These are phyloP conservation scores for Argopecten irradians DNA, from an alignment of 1,140 invertebrate genomes.

Conservation along the genomic window DNA sequence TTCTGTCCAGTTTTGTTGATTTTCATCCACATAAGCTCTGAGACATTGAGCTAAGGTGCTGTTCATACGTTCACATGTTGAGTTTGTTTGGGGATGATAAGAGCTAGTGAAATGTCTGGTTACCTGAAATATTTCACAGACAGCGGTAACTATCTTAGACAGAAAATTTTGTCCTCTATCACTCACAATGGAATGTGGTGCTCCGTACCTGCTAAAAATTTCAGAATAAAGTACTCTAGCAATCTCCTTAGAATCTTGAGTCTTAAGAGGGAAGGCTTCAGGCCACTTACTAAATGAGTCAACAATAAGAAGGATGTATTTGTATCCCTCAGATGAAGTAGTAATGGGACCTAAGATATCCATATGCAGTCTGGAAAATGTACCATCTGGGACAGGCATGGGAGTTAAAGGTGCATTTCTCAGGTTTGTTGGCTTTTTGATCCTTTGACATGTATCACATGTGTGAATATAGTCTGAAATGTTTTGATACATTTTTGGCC, in stretches of 20 bases:
- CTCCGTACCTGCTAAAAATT: slow-evolving; percentile 51
- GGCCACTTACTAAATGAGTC: slow-evolving; percentile 53
- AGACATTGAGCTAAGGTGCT: slow-evolving; percentile 37
- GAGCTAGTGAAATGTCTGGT: too few species aligned
- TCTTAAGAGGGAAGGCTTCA: slow-evolving; percentile 44
- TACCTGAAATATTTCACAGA: too few species aligned
- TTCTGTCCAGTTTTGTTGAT: slow-evolving; percentile 46
- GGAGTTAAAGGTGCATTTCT: slow-evolving; percentile 44
- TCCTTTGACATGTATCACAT: slow-evolving; percentile 56
- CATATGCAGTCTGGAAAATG: slow-evolving; percentile 52
- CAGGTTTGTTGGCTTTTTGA: slow-evolving; percentile 41
- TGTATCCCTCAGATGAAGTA: slow-evolving; percentile 45
- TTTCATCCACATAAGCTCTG: slow-evolving; percentile 34
- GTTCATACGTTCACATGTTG: slow-evolving; percentile 41
- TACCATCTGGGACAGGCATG: slow-evolving; percentile 45
- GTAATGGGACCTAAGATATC: slow-evolving; percentile 57
- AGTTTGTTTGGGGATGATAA: background rate
- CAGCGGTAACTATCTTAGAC: too few species aligned
- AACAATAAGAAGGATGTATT: slow-evolving; percentile 52
- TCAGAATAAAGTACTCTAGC: slow-evolving; percentile 45
- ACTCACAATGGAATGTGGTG: slow-evolving; percentile 35
- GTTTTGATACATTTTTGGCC: slow-evolving; percentile 33
- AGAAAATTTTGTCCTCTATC: background rate
- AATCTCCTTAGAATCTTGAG: slow-evolving; percentile 36
- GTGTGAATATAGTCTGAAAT: slow-evolving; percentile 30